A percentile compares a stretch with the other conserved stretches of the same genome.
Evolutionary conservation across 2,113 vertebrate species (phyloP).

Genomic region (Andinoacara biseriatus): DNA sequence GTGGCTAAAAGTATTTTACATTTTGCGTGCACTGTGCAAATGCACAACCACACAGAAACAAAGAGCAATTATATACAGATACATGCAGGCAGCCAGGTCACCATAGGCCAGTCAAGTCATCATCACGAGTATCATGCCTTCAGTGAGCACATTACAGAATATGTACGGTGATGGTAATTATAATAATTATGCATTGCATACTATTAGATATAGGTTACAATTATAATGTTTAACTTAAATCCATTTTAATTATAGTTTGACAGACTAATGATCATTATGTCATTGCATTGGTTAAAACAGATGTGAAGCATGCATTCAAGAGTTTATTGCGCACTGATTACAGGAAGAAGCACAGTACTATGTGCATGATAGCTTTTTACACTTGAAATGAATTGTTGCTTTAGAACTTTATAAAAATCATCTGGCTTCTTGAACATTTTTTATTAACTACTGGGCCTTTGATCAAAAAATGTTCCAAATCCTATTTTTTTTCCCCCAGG

Average conservation of each 20-base stretch:
- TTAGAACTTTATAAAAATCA: background rate
- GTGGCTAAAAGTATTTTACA: conserved; percentile 56
- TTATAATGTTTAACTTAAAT: background rate
- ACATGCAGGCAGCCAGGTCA: background rate
- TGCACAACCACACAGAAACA: conserved; percentile 30
- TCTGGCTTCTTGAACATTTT: background rate
- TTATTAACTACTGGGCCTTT: background rate
- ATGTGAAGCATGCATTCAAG: background rate
- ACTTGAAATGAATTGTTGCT: background rate
- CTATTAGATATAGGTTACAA: background rate
- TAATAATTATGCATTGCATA: background rate
- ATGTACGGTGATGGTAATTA: background rate
- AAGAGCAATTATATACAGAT: conserved; percentile 8
- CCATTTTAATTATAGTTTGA: background rate
- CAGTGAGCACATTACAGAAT: background rate
- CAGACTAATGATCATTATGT: conserved; percentile 1
- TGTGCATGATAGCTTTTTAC: background rate
- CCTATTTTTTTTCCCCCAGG: background rate
- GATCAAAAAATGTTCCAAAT: background rate
- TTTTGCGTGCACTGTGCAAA: conserved; percentile 46
- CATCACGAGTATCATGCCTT: background rate
- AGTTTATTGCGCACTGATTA: background rate
- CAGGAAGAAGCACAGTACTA: background rate
- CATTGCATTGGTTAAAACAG: conserved; percentile 7
- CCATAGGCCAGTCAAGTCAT: background rate